Evolutionary conservation across 2,888 invertebrate genomes (phyloP), one percentile per base, ranked within the genome.

Genomic region (Amorpha juglandis): DNA sequence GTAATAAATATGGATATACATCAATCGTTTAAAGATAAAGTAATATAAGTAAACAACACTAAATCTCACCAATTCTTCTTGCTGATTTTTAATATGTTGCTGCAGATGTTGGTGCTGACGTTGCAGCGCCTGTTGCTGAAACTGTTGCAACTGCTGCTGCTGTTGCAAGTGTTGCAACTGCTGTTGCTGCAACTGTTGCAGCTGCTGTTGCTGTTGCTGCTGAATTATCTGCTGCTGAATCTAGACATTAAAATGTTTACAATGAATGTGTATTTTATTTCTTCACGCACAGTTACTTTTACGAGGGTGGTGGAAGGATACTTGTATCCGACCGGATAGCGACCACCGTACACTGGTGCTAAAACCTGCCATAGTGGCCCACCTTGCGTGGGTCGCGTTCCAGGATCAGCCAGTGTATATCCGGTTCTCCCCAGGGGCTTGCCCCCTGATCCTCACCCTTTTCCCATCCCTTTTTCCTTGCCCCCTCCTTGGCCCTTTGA

Each of bases 31-130:
- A 4, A 27, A 27, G 2, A 27, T 27, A 3, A 27, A 27, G 1
- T 38, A 38, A 38, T 38, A 6, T 38, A 7, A 8, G 38, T 38
- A 38, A 12, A 45, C 9, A 45, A 14, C 48, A 72, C n/a, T n/a
- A 64, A 72, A 3, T 11, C 81, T 84, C 69, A 89, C 91, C 79
- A 91, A 87, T 73, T 82, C 95, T 79, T 92, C 94, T 65, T 95
- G 95, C 69, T 94, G 94, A 71, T 94, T 91, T 71, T 95, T 94
- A 11, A 94, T 88, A 65, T 95, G 95, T 70, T 95, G 95, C 67
- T 94, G 95, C 71, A 95, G 91, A 67, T 95, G 95, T 70, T 86
- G 83, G 63, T 89, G 89, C 70, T 91, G 92, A 47, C 90, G 76
- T 70, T 92, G 92, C 69, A 92, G 74, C 0, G 87, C 90, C 53